Base-by-base conservation (phyloP, 2,797 vertebrate genomes). In the Enteromius treurensis region DNA sequence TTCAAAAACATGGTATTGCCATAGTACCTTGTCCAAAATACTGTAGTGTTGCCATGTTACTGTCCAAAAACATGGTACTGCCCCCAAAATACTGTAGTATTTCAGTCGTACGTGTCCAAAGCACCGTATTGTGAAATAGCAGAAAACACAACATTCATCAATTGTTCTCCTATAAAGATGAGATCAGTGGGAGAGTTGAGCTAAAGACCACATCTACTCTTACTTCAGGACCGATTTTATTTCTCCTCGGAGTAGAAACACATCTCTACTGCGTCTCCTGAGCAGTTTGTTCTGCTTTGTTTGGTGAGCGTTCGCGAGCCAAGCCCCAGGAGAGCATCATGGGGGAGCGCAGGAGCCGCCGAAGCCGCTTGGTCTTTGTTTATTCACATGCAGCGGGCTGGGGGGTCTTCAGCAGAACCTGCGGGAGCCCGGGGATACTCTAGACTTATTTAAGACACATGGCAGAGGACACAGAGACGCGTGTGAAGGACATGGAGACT, bases 351-450 rank as follows among this genome's bases (percentile, higher is more conserved):
- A 71, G 55, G 55, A 68, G 74, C 65, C 45, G 34, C 6, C 13
- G 55, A 73, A 55, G 76, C 69, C 34, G 15, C 45, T 81, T 77
- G 73, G 84, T 58, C 80, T 85, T 81, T 85, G 84, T 85, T 85
- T 85, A 85, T 82, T 81, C 80, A 81, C 79, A 85, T 79, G 81
- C 17, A 26, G 34, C 77, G 2, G 55, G 81, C 81, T 76, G 81
- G 85, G 80, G 85, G 68, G 80, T 75, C 76, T 49, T 49, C 4
- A 26, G 60, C 68, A 77, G 68, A 78, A 68, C 68, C 80, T 64
- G 40, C 6, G 13, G 77, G 69, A 71, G 77, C 68, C 37, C 4
- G 62, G 34, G 49, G 62, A 71, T 68, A 65, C 70, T 49, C 37
- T 15, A 71, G 60, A 47, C 58, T 26, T 71, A 71, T 53, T 80